Evolutionary conservation across 2,797 vertebrate genomes (phyloP).

Genomic region (Eleutherodactylus coqui): DNA sequence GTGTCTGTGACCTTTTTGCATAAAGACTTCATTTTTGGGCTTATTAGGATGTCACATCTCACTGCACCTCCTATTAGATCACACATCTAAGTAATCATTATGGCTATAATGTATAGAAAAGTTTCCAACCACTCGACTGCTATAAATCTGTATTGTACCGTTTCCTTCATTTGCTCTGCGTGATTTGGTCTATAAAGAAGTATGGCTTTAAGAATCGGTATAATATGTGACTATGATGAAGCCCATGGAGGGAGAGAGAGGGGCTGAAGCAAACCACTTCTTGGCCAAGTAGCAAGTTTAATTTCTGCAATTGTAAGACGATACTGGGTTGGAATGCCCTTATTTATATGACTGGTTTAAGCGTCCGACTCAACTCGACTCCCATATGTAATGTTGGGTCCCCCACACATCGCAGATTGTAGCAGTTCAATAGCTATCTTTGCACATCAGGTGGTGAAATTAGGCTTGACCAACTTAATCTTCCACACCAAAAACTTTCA

Average conservation of each 20-base stretch:
- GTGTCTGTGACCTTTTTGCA: not conserved
- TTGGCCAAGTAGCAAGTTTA: not conserved
- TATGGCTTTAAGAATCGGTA: not conserved
- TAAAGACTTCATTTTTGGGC: not conserved
- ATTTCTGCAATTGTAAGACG: not conserved
- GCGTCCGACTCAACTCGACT: not conserved
- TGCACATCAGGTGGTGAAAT: too few relatives aligned
- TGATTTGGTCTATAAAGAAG: not conserved
- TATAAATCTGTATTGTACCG: conserved; percentile 1
- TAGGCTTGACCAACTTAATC: too few relatives aligned
- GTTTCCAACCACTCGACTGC: not conserved
- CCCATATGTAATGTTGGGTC: too few relatives aligned
- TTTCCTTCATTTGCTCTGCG: not conserved
- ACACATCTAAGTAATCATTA: not conserved
- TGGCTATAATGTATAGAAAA: not conserved
- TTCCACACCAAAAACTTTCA: too few relatives aligned
- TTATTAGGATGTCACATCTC: conserved; percentile 26
- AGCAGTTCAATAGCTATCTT: too few relatives aligned
- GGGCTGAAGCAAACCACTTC: not conserved
- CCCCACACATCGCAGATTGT: too few relatives aligned
- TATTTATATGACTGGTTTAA: not conserved
- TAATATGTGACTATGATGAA: not conserved
- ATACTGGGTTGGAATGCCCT: not conserved
- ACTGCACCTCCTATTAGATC: not conserved
- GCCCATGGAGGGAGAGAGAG: not conserved